Conservation (phyloP, 2,797 vertebrate genomes). For the Microctenopoma steveboyesi region DNA sequence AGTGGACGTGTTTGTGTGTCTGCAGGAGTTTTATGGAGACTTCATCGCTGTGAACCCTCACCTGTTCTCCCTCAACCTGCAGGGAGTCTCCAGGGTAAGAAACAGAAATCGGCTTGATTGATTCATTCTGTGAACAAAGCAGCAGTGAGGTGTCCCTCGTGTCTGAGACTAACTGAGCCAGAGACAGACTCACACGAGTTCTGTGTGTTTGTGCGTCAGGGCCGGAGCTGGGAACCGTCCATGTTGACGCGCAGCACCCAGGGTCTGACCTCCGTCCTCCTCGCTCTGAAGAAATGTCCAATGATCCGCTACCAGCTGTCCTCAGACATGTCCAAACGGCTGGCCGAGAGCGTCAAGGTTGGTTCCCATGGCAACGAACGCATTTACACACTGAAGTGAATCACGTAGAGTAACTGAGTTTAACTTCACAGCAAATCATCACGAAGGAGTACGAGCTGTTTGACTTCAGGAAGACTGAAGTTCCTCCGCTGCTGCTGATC, state of each 20-base stretch:
- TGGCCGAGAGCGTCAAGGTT: constrained; percentile 95
- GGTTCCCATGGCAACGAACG: constrained; percentile 72
- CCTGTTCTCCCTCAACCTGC: constrained; percentile 94
- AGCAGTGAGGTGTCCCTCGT: no score
- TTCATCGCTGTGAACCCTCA: constrained; percentile 98
- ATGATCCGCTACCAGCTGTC: constrained; percentile 98
- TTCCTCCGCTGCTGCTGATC: constrained; percentile 92
- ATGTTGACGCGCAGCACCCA: constrained; percentile 90
- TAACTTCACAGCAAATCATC: constrained; percentile 90
- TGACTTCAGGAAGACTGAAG: constrained; percentile 96
- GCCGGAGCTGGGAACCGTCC: constrained; percentile 90
- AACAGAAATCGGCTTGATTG: no score
- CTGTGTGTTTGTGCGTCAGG: constrained; percentile 74
- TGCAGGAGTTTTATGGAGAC: constrained; percentile 96
- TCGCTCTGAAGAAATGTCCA: constrained; percentile 97
- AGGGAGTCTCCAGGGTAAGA: constrained; percentile 90
- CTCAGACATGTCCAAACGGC: constrained; percentile 90
- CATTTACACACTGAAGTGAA: not conserved
- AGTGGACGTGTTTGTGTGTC: not conserved
- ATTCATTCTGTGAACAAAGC: no score
- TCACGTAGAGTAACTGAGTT: no score
- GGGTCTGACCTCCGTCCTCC: constrained; percentile 92
- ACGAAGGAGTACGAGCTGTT: constrained; percentile 97
- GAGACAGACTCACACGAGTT: no score
- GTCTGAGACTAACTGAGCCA: no score